These are phyloP conservation scores for Teinopalpus imperialis DNA, from an alignment of 2,888 invertebrate species.

Conservation along the genomic window DNA sequence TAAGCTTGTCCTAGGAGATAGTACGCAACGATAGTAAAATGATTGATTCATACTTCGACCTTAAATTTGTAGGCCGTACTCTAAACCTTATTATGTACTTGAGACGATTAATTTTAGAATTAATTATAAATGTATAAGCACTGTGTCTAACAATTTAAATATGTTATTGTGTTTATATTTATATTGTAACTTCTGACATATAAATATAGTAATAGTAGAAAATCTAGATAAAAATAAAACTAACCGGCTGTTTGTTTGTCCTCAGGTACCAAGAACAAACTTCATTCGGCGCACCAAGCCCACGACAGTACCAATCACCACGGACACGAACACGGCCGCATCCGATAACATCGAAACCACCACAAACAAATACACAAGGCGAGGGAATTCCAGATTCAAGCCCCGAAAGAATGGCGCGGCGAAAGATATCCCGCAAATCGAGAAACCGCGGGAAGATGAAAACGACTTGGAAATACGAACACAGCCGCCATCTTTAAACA, in stretches of 20 bases:
- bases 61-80: too few species aligned
- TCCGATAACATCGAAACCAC: slow-evolving; percentile 45
- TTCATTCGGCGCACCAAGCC: slow-evolving; percentile 72
- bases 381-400: slow-evolving; percentile 49
- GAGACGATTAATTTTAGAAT: too few species aligned
- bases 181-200: too few species aligned
- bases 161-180: too few species aligned
- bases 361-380: slow-evolving; percentile 53
- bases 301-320: slow-evolving; percentile 54
- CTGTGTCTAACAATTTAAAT: too few species aligned
- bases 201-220: not conserved
- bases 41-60: too few species aligned
- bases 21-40: too few species aligned
- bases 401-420: slow-evolving; percentile 39
- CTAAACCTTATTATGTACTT: too few species aligned
- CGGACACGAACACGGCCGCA: slow-evolving; percentile 44
- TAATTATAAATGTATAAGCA: too few species aligned
- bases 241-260: slow-evolving; percentile 43
- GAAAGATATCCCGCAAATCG: slow-evolving; percentile 35
- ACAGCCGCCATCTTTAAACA: slow-evolving; percentile 56
- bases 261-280: slow-evolving; percentile 55
- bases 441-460: slow-evolving; percentile 45
- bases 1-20: too few species aligned
- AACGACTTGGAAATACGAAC: slow-evolving; percentile 44
- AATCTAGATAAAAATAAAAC: slow-evolving; percentile 32